Conservation (phyloP, 2,888 invertebrate genomes). For the Hybos culiciformis region DNA sequence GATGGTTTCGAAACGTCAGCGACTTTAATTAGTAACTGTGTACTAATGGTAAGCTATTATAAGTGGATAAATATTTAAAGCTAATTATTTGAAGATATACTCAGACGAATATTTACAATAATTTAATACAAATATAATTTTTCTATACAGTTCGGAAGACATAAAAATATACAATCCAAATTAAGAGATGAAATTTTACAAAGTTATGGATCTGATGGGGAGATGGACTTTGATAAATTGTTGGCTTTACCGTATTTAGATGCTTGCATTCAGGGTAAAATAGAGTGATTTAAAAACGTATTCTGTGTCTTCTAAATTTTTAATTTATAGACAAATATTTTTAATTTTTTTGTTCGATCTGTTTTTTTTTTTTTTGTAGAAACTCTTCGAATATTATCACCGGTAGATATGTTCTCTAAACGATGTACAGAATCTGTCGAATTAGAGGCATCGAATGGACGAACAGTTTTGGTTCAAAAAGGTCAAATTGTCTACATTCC, state of each 20-base stretch:
- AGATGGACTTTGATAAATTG: slow-evolving; percentile 21
- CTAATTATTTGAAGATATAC: neutral
- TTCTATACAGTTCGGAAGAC: slow-evolving; percentile 19
- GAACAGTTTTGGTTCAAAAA: slow-evolving; percentile 18
- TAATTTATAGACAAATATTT: neutral
- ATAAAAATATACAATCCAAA: slow-evolving; percentile 20
- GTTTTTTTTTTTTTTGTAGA: slow-evolving; percentile 15
- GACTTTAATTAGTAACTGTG: slow-evolving; percentile 19
- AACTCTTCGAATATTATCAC: slow-evolving; percentile 23
- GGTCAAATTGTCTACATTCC: slow-evolving; percentile 27
- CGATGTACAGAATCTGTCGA: slow-evolving; percentile 20
- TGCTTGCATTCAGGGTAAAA: slow-evolving; percentile 25
- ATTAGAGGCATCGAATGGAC: slow-evolving; percentile 15
- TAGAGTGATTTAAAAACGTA: neutral
- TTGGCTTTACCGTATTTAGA: slow-evolving; percentile 25
- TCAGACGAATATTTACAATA: neutral
- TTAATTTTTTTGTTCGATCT: neutral
- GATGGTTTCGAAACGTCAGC: slow-evolving; percentile 34
- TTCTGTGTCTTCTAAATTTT: no score
- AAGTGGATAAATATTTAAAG: neutral
- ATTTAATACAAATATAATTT: neutral
- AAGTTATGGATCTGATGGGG: slow-evolving; percentile 6
- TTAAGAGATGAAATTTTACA: slow-evolving; percentile 21
- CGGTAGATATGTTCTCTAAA: slow-evolving; percentile 21
- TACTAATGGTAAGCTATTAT: slow-evolving; percentile 21